Conservation (phyloP, 2,113 vertebrate species). For the Danio rerio region DNA sequence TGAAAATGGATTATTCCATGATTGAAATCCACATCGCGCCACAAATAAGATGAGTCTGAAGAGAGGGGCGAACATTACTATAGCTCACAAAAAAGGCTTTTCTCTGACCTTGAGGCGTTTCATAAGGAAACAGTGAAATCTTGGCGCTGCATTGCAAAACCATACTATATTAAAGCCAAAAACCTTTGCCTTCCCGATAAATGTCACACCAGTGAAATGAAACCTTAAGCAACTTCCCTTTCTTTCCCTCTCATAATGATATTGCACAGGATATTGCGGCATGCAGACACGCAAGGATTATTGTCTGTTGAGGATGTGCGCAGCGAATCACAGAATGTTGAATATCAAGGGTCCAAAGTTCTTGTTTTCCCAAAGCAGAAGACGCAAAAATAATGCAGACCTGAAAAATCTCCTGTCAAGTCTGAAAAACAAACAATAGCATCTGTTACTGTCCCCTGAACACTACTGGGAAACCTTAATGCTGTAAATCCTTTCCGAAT, state of each 20-base stretch:
- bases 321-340: neutral
- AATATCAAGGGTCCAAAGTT: conserved; percentile 29
- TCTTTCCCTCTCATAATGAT: conserved; percentile 23
- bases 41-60: conserved; percentile 29
- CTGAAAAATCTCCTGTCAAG: neutral
- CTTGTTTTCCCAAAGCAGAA: conserved; percentile 28
- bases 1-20: conserved; percentile 54
- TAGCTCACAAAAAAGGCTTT: conserved; percentile 30
- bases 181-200: conserved; percentile 34
- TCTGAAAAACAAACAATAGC: neutral
- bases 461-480: neutral
- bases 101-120: conserved; percentile 42
- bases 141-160: conserved; percentile 22
- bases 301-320: conserved; percentile 19
- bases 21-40: conserved; percentile 39
- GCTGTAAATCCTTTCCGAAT: neutral
- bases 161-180: conserved; percentile 31
- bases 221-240: conserved; percentile 17
- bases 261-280: conserved; percentile 38
- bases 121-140: conserved; percentile 38
- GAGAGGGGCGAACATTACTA: conserved; percentile 33
- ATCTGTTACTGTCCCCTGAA: neutral
- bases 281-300: conserved; percentile 23
- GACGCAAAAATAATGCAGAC: neutral
- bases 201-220: conserved; percentile 30